phyloP scores from a whole-genome alignment of 2,797 vertebrate genomes.

The Halcyon smyrnensis region DNA sequence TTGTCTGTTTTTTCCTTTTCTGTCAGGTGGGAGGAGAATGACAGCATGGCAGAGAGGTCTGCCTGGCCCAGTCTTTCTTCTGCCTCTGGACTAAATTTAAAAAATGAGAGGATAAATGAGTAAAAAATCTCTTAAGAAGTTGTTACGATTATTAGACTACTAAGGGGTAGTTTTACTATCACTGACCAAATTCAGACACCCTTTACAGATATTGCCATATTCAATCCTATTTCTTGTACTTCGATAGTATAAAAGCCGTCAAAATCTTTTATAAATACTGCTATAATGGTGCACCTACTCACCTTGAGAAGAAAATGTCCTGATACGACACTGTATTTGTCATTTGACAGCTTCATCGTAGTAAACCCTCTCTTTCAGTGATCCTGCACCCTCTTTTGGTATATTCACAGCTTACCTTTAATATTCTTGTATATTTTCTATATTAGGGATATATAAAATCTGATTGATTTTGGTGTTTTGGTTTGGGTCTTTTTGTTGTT shows the following conservation, averaged over 20 bases:
- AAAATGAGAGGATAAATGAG: background rate
- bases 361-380: background rate
- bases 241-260: background rate
- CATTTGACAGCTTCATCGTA: background rate
- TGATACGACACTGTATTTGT: background rate
- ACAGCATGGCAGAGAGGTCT: background rate
- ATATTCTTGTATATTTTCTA: background rate
- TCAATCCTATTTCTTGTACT: background rate
- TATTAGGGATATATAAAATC: fast-evolving
- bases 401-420: background rate
- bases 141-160: background rate
- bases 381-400: background rate
- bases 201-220: background rate
- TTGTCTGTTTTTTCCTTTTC: background rate
- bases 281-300: background rate
- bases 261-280: background rate
- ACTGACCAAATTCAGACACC: background rate
- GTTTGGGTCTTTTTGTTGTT: no score
- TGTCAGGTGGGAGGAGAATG: background rate
- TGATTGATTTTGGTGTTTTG: no score
- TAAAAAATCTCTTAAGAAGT: background rate
- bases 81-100: background rate
- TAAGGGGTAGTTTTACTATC: background rate
- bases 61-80: background rate
- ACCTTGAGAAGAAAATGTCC: background rate